Evolutionary conservation across 2,113 vertebrate species (phyloP).

Genomic region (Anas platyrhynchos): DNA sequence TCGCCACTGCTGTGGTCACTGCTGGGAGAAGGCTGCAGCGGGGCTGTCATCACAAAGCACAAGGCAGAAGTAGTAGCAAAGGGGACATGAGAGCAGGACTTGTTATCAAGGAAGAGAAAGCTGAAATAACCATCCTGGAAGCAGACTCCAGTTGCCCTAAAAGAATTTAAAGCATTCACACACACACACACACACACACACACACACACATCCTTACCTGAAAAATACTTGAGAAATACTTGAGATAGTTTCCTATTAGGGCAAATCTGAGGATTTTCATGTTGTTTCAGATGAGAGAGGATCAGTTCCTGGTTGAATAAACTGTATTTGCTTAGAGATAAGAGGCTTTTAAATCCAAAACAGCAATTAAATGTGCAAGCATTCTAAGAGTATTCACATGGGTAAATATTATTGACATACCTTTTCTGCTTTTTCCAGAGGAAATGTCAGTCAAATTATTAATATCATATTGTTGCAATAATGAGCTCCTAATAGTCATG

Average conservation of each 20-base stretch:
- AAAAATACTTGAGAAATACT: background rate
- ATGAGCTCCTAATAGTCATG: background rate
- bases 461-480: slow-evolving; percentile 14
- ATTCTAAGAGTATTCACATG: background rate
- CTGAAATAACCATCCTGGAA: background rate
- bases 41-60: background rate
- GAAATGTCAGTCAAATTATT: slow-evolving; percentile 10
- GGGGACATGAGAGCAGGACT: background rate
- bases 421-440: background rate
- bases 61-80: background rate
- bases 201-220: too few relatives aligned
- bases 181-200: too few relatives aligned
- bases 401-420: slow-evolving; percentile 42
- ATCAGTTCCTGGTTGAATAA: background rate
- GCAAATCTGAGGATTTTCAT: background rate
- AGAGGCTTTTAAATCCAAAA: slow-evolving; percentile 3
- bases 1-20: rapidly evolving
- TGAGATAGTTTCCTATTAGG: background rate
- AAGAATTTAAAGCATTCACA: background rate
- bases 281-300: background rate
- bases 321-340: background rate
- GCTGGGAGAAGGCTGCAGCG: background rate
- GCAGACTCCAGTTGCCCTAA: background rate
- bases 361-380: slow-evolving; percentile 14
- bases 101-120: background rate